Evolutionary conservation across 2,113 vertebrate species (phyloP).

Genomic region (Pluvialis apricaria): DNA sequence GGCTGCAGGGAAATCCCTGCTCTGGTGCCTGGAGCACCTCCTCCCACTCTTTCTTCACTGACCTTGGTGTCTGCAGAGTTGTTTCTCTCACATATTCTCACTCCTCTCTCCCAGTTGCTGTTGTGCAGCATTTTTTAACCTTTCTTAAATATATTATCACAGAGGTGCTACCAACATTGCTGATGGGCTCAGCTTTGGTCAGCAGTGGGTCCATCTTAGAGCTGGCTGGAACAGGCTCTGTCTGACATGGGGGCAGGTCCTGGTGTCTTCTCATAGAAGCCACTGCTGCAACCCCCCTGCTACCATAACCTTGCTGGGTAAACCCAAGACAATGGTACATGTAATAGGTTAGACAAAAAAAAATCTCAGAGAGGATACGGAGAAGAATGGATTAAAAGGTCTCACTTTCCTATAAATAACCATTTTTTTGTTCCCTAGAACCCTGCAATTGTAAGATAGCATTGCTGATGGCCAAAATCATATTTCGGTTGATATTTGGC

Average conservation of each 20-base stretch:
- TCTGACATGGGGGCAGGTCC: not conserved
- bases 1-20: not conserved
- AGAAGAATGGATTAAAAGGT: not conserved
- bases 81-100: not conserved
- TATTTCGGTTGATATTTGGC: not conserved
- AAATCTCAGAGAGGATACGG: not conserved
- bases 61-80: not conserved
- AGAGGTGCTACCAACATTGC: not conserved
- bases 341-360: not conserved
- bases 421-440: not conserved
- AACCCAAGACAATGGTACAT: not conserved
- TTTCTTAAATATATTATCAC: not conserved
- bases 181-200: not conserved
- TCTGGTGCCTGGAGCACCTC: fast-evolving
- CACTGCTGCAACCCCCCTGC: not conserved
- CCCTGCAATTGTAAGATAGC: not conserved
- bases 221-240: not conserved
- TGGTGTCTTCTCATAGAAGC: not conserved
- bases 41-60: not conserved
- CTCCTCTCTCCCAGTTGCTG: not conserved
- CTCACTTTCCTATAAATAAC: not conserved
- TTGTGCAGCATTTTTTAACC: not conserved
- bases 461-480: not conserved
- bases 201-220: not conserved
- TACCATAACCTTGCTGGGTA: not conserved